These are phyloP conservation scores for Rhimphoctona megacephalus DNA, from an alignment of 2,888 invertebrate species.

Conservation along the genomic window DNA sequence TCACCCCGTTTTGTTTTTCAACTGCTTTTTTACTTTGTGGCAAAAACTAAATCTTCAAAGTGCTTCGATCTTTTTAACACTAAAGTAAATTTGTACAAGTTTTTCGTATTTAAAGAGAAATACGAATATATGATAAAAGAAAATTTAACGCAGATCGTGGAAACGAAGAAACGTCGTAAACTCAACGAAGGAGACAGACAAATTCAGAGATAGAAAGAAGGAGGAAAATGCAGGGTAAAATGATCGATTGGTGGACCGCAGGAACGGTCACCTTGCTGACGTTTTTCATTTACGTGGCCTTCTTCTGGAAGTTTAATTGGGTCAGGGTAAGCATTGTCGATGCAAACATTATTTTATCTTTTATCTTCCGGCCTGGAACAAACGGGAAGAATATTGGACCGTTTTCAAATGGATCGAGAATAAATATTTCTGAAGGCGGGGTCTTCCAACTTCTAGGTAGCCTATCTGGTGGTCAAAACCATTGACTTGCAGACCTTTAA, in stretches of 20 bases:
- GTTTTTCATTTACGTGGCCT: conserved; percentile 76
- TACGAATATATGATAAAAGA: background rate
- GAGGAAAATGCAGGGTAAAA: conserved; percentile 62
- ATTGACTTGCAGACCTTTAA: too few species aligned
- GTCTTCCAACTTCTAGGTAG: too few species aligned
- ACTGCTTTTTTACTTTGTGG: background rate
- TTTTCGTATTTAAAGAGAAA: background rate
- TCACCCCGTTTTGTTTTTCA: background rate
- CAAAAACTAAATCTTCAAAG: background rate
- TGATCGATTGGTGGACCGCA: conserved; percentile 74
- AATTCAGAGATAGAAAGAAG: conserved; percentile 23
- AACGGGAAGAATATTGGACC: conserved; percentile 1
- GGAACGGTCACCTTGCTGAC: conserved; percentile 68
- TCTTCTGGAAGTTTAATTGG: conserved; percentile 81
- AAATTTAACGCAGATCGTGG: background rate
- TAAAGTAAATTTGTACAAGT: background rate
- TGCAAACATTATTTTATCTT: conserved; percentile 3
- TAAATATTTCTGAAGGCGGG: too few species aligned
- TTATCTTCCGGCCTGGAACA: conserved; percentile 8
- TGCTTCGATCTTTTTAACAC: background rate
- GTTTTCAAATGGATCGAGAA: background rate
- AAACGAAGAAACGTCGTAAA: conserved; percentile 12
- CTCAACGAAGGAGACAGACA: background rate
- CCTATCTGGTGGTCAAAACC: too few species aligned
- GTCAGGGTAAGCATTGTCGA: conserved; percentile 76